Conservation (phyloP, 2,888 invertebrate genomes). For the Metallyticus violacea region DNA sequence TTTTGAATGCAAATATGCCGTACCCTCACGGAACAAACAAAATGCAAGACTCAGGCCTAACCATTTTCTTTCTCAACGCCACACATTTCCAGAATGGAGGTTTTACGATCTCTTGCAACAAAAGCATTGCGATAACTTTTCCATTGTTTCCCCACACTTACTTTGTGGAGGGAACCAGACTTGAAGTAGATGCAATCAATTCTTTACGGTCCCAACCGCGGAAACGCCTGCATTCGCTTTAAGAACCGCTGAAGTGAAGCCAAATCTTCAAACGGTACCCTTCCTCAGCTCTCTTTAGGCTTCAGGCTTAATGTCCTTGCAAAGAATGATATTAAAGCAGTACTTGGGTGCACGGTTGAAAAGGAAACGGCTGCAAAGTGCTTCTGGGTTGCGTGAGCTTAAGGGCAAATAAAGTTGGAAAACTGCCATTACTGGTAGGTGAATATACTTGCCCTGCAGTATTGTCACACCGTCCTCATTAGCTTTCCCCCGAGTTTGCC, state of each 20-base stretch:
- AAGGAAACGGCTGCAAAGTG: neutral
- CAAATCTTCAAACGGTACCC: neutral
- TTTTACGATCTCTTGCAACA: neutral
- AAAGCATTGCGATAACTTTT: neutral
- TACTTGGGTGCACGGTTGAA: neutral
- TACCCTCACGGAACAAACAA: neutral
- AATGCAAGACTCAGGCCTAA: neutral
- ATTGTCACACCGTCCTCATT: too few species aligned
- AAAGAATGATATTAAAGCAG: neutral
- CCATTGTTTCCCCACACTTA: neutral
- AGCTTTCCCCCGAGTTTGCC: too few species aligned
- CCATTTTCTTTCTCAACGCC: neutral
- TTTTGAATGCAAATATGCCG: neutral
- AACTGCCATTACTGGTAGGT: neutral
- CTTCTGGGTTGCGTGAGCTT: too few species aligned
- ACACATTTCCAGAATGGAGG: neutral
- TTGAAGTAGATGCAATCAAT: neutral
- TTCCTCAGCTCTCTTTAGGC: too few species aligned
- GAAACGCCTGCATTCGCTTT: neutral
- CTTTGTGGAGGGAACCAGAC: too few species aligned
- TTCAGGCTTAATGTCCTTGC: neutral
- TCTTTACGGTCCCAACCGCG: neutral
- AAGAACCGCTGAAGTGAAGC: neutral
- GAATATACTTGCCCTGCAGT: too few species aligned
- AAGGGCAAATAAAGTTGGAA: neutral